Conservation (phyloP, 2,888 invertebrate genomes). For the Pristionchus exspectatus region DNA sequence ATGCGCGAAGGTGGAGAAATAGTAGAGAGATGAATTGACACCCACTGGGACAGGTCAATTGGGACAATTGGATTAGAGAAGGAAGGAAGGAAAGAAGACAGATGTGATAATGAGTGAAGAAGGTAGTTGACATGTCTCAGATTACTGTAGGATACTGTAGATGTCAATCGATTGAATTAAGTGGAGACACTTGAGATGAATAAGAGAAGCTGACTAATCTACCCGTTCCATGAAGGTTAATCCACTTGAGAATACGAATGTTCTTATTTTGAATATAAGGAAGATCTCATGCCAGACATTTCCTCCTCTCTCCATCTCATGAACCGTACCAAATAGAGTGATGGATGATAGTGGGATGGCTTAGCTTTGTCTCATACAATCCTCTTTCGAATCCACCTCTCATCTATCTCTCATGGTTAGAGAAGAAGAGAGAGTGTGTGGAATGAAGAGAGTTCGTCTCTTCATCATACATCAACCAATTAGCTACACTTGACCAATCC, state of each 20-base stretch:
- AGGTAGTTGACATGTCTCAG: background rate
- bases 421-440: background rate
- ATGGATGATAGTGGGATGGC: constrained; percentile 10
- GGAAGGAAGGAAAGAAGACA: background rate
- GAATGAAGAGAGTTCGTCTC: background rate
- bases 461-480: constrained; percentile 43
- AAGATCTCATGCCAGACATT: background rate
- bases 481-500: constrained; percentile 44
- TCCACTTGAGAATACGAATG: background rate
- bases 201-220: background rate
- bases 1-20: background rate
- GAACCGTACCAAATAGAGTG: constrained; percentile 15
- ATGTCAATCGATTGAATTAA: background rate
- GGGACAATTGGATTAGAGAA: constrained; percentile 32
- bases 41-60: constrained; percentile 1
- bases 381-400: background rate
- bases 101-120: constrained; percentile 46
- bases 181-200: background rate
- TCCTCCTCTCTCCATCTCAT: background rate
- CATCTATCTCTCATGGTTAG: background rate
- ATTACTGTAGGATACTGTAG: background rate
- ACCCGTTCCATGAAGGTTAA: background rate
- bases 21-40: constrained; percentile 10
- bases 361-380: background rate
- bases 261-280: background rate